Conservation (phyloP, 2,113 vertebrate species). For the Chloropsis hardwickii region DNA sequence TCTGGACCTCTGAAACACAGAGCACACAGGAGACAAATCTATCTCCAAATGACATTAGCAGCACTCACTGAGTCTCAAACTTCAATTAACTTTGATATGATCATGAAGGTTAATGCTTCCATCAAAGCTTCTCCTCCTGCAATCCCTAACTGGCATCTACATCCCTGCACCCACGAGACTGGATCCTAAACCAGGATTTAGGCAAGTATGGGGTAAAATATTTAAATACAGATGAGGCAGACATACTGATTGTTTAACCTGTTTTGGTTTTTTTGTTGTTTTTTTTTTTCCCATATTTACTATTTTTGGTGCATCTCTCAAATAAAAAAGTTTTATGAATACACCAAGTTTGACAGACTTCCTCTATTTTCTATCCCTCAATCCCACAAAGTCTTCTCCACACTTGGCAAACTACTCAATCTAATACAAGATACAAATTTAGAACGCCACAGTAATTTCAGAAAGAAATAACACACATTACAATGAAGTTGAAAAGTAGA, state of each 20-base stretch:
- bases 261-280: background rate
- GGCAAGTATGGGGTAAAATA: background rate
- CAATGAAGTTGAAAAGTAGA: background rate
- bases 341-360: background rate
- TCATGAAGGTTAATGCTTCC: background rate
- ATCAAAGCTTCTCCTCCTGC: background rate
- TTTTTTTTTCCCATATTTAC: background rate
- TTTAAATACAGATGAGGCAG: background rate
- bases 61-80: background rate
- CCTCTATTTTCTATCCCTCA: background rate
- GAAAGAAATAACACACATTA: background rate
- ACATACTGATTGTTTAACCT: background rate
- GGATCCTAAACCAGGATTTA: background rate
- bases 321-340: background rate
- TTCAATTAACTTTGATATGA: background rate
- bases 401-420: background rate
- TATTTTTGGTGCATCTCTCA: background rate
- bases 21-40: background rate
- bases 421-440: background rate
- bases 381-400: background rate
- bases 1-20: background rate
- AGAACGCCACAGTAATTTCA: background rate
- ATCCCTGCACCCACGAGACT: fast-evolving
- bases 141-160: background rate
- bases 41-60: background rate